Conservation (phyloP, 2,888 invertebrate species). For the Lochmaea crataegi region DNA sequence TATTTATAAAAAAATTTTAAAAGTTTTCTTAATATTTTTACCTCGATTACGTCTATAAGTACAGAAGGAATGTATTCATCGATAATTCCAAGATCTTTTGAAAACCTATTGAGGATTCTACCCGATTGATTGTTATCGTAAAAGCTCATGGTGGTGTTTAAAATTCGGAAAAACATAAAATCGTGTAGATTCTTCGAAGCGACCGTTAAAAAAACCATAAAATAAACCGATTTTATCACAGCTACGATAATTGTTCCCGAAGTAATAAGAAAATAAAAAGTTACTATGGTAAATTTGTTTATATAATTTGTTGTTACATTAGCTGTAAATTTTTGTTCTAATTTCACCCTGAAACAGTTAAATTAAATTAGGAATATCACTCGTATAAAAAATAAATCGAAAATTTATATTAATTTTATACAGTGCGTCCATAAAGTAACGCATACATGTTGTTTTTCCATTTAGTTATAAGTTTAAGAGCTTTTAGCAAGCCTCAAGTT, state of each 20-base stretch:
- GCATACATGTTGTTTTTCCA: no score
- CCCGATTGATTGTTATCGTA: conserved; percentile 62
- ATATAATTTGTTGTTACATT: conserved; percentile 48
- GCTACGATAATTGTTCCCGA: conserved; percentile 62
- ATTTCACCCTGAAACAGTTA: conserved; percentile 56
- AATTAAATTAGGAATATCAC: neutral
- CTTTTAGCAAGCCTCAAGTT: no score
- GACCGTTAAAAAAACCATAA: conserved; percentile 59
- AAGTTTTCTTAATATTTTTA: conserved; percentile 35
- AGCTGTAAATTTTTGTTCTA: conserved; percentile 56
- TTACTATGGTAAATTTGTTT: conserved; percentile 59
- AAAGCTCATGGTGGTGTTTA: conserved; percentile 60
- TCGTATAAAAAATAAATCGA: no score
- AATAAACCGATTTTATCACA: conserved; percentile 59
- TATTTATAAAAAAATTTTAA: neutral
- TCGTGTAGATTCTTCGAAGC: conserved; percentile 61
- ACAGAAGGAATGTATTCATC: conserved; percentile 71
- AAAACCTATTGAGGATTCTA: conserved; percentile 63
- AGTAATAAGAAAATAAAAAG: conserved; percentile 66
- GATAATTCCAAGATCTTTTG: conserved; percentile 68
- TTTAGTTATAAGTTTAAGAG: no score
- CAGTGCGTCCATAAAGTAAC: no score
- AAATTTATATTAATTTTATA: no score
- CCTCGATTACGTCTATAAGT: conserved; percentile 60
- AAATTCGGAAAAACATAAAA: conserved; percentile 57